Evolutionary conservation across 2,113 vertebrate species (phyloP), one percentile per base, ranked within the genome.

Genomic region (Thymallus thymallus): DNA sequence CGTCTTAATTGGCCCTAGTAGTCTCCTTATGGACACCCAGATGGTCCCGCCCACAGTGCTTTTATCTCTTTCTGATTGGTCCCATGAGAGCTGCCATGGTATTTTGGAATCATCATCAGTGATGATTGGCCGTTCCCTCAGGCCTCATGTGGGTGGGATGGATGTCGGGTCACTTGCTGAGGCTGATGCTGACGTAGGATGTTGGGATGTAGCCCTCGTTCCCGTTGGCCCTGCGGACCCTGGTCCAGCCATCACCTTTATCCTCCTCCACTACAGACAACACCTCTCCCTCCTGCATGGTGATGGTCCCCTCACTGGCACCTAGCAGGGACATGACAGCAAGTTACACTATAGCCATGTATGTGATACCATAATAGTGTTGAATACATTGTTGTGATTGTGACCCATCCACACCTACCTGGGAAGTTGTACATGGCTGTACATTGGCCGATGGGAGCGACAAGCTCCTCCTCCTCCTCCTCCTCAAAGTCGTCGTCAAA

Each of bases 151-250:
- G 51, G 14, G 1, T 26, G 62, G 18, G 48, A 30, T 45, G 63
- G 2, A 7, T 30, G 14, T 20, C 6, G 23, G 64, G 68, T 92
- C 88, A 93, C 85, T 93, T 90, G 82, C 88, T 93, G 61, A 94
- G 87, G 1, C 71, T 80, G 86, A 96, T 92, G 16, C 87, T 91
- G 83, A 95, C 94, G 60, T 97, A 97, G 73, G 95, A 96, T 12
- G 95, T 95, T 56, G 95, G 95, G 67, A 96, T 95, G 26, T 97
- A 97, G 77, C 95, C 95, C 78, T 97, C 95, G 0, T 93, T 95
- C 0, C 95, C 95, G 56, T 96, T 94, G 87, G 74, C 91, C 78
- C 94, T 84, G 13, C 94, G 89, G 30, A 97, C 95, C 0, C 95
- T 91, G 3, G 95, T 96, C 95, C 95, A 97, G 30, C 95, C 95